phyloP scores from a whole-genome alignment of 1,140 invertebrate species.

The Asbolus verrucosus region DNA sequence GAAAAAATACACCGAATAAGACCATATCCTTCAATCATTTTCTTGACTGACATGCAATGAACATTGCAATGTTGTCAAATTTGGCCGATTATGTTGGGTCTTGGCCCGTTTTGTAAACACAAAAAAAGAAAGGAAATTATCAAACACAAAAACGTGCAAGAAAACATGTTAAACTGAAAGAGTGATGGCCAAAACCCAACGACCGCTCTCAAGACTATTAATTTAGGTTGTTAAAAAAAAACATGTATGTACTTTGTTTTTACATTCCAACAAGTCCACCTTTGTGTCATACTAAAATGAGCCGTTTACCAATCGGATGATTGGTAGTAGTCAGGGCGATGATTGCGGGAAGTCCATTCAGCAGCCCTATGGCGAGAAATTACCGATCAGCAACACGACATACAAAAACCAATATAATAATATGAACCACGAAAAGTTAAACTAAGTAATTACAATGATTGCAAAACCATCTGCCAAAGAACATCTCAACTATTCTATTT shows the following conservation, averaged over 20 bases:
- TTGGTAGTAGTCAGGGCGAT: slow-evolving; percentile 57
- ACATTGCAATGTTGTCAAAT: slow-evolving; percentile 42
- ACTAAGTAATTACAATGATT: neutral
- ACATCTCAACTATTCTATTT: neutral
- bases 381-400: slow-evolving; percentile 60
- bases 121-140: slow-evolving; percentile 9
- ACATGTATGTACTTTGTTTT: slow-evolving; percentile 45
- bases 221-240: slow-evolving; percentile 32
- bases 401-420: slow-evolving; percentile 37
- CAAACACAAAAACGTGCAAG: slow-evolving; percentile 26
- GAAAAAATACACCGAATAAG: slow-evolving; percentile 66
- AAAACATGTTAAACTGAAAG: too few relatives aligned
- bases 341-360: slow-evolving; percentile 58
- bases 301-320: slow-evolving; percentile 59
- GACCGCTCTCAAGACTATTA: slow-evolving; percentile 36
- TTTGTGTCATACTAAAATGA: slow-evolving; percentile 53
- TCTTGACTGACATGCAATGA: slow-evolving; percentile 47
- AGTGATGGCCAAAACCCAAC: slow-evolving; percentile 39
- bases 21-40: slow-evolving; percentile 51
- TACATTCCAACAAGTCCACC: slow-evolving; percentile 58
- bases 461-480: slow-evolving; percentile 22
- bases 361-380: slow-evolving; percentile 65
- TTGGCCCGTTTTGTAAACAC: slow-evolving; percentile 25
- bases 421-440: slow-evolving; percentile 30
- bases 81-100: slow-evolving; percentile 33